phyloP scores from a whole-genome alignment of 2,888 invertebrate genomes.

The Quadroppia sp. region DNA sequence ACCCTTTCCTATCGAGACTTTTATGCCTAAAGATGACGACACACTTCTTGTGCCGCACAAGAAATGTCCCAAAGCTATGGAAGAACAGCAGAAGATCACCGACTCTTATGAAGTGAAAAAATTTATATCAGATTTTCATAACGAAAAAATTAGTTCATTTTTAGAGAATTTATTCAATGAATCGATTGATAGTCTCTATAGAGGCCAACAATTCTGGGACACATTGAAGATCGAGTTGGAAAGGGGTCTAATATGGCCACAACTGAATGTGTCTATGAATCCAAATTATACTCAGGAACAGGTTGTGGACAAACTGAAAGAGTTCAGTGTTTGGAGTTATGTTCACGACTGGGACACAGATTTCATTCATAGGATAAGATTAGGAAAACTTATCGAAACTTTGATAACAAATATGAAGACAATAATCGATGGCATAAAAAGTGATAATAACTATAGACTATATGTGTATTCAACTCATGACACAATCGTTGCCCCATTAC shows the following conservation, averaged over 20 bases:
- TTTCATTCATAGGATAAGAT: constrained; percentile 13
- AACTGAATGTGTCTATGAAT: background rate
- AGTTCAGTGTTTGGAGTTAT: background rate
- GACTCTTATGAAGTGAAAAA: background rate
- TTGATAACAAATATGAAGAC: background rate
- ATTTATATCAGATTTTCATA: background rate
- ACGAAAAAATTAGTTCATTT: background rate
- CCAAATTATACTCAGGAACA: background rate
- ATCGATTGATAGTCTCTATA: background rate
- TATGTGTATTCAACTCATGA: constrained; percentile 40
- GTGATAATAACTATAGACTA: background rate
- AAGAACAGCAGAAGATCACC: background rate
- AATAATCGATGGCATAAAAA: background rate
- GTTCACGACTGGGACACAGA: constrained; percentile 1
- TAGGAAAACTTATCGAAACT: constrained; percentile 27
- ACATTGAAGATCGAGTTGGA: constrained; percentile 25
- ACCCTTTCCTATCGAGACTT: constrained; percentile 39
- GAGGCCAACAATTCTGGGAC: constrained; percentile 31
- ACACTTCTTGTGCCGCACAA: constrained; percentile 32
- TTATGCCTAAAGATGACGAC: constrained; percentile 39
- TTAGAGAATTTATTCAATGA: constrained; percentile 3
- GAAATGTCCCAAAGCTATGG: constrained; percentile 35
- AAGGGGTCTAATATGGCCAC: background rate
- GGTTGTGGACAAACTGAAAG: background rate
- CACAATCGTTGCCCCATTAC: constrained; percentile 35